Conservation (phyloP, 2,797 vertebrate species). For the Podargus strigoides region DNA sequence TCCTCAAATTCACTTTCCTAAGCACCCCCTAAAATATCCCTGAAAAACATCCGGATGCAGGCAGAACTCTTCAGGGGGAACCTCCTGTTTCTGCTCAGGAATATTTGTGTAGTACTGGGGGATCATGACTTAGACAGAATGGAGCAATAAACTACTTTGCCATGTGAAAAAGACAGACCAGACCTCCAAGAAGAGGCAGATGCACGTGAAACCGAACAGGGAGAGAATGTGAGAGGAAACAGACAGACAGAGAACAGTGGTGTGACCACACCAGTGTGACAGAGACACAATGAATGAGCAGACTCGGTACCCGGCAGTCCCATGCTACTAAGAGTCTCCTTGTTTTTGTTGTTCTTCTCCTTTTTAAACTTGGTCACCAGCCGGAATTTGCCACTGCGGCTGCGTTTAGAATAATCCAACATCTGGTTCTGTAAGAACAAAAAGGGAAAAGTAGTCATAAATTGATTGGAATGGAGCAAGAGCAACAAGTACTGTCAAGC, state of each 20-base stretch:
- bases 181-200: neutral
- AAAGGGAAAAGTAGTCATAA: neutral
- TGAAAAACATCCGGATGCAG: neutral
- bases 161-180: neutral
- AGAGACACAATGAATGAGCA: neutral
- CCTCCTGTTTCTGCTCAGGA: neutral
- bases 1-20: neutral
- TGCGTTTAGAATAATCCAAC: conserved; percentile 88
- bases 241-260: neutral
- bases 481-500: neutral
- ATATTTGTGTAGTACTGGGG: neutral
- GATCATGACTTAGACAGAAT: neutral
- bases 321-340: conserved; percentile 81
- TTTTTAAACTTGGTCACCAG: conserved; percentile 97
- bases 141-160: neutral
- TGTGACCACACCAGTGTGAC: neutral
- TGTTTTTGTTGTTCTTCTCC: conserved; percentile 94
- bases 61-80: neutral
- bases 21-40: neutral
- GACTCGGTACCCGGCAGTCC: conserved; percentile 83
- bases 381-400: conserved; percentile 89
- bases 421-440: conserved; percentile 76
- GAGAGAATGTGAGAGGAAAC: neutral
- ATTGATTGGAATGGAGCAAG: neutral
- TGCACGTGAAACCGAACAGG: neutral